These are phyloP conservation scores for Dicyrtomina minuta DNA, from an alignment of 2,888 invertebrate species.

Conservation along the genomic window DNA sequence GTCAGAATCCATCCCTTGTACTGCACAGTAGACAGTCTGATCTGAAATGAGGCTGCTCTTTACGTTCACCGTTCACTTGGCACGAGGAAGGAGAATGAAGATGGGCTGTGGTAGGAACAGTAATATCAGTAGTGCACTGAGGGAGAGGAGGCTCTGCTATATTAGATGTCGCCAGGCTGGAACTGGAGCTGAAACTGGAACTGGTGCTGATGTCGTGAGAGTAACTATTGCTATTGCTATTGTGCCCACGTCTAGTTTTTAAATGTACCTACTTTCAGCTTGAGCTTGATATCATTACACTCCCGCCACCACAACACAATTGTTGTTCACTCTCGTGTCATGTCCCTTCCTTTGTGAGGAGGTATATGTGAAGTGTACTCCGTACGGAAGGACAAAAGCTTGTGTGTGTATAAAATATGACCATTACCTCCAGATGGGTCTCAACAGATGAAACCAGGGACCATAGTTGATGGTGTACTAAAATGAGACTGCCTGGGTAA, in stretches of 20 bases:
- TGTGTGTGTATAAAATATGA: constrained; percentile 23
- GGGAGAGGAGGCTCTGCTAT: background rate
- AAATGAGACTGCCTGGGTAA: constrained; percentile 36
- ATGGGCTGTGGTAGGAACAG: too few relatives aligned
- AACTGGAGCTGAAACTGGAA: background rate
- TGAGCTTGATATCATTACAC: too few relatives aligned
- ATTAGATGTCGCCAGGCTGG: background rate
- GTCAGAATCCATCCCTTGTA: too few relatives aligned
- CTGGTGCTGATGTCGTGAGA: too few relatives aligned
- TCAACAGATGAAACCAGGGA: constrained; percentile 29
- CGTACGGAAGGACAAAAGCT: too few relatives aligned
- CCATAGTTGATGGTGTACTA: constrained; percentile 35
- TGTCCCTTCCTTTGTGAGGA: background rate
- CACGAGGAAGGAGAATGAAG: too few relatives aligned
- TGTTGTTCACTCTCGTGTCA: background rate
- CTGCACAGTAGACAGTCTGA: too few relatives aligned
- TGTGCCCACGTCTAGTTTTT: background rate
- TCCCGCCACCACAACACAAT: too few relatives aligned
- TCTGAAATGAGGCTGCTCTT: too few relatives aligned
- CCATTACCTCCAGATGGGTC: constrained; percentile 31
- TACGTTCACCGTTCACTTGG: too few relatives aligned
- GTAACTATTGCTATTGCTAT: background rate
- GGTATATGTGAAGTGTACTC: background rate
- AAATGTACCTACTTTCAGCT: too few relatives aligned
- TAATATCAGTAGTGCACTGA: too few relatives aligned